Percentiles rank a stretch among this genome's conserved stretches.
Evolutionary conservation across 2,888 invertebrate species (phyloP).

Genomic region (Heteropelma amictum): DNA sequence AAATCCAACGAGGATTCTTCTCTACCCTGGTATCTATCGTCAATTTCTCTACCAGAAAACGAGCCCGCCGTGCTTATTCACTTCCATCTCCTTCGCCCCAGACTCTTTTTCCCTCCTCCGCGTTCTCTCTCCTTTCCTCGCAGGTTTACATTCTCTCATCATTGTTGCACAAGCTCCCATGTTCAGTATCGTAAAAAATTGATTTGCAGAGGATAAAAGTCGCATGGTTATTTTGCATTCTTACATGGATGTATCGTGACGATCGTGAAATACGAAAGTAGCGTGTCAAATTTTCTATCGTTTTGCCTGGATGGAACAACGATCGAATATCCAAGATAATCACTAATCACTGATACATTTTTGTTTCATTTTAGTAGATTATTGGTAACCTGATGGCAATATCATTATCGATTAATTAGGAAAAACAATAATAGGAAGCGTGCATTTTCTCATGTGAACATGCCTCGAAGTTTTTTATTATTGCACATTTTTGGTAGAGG

Average conservation of each 20-base stretch:
- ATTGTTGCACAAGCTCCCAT: not conserved
- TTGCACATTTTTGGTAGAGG: too few relatives aligned
- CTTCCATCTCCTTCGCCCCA: slow-evolving; percentile 10
- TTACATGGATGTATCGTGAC: not conserved
- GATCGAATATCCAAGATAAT: too few relatives aligned
- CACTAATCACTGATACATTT: too few relatives aligned
- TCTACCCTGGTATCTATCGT: slow-evolving; percentile 33
- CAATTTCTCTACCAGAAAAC: slow-evolving; percentile 39
- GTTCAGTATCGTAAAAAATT: slow-evolving; percentile 25
- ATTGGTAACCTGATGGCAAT: too few relatives aligned
- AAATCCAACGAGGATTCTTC: slow-evolving; percentile 35
- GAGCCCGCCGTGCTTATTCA: slow-evolving; percentile 13
- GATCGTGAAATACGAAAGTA: slow-evolving; percentile 10
- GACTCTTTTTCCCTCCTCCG: not conserved
- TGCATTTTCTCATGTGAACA: too few relatives aligned
- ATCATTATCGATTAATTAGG: too few relatives aligned
- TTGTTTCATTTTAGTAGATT: too few relatives aligned
- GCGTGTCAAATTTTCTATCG: not conserved
- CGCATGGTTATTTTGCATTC: slow-evolving; percentile 3
- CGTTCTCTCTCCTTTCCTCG: slow-evolving; percentile 1
- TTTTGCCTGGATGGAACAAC: not conserved
- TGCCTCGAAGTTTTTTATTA: too few relatives aligned
- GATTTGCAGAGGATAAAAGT: slow-evolving; percentile 27
- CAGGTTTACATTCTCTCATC: not conserved
- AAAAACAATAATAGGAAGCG: too few relatives aligned